phyloP scores from a whole-genome alignment of 2,888 invertebrate species.

The Augochlorella aurata region DNA sequence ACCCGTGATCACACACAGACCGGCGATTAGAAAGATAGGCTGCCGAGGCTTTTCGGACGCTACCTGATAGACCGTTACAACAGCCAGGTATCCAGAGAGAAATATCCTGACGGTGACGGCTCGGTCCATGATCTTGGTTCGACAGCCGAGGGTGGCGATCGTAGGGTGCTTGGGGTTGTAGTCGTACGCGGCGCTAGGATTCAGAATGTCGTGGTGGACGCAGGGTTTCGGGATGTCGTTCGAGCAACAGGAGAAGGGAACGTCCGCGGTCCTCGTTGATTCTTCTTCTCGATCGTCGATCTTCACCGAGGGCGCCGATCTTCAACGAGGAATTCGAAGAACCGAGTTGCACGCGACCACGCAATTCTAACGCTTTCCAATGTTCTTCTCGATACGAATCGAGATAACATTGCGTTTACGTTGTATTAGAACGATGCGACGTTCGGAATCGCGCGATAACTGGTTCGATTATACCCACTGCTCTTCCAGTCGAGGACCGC shows the following conservation, averaged over 20 bases:
- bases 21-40: no score
- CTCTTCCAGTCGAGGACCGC: conserved; percentile 46
- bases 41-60: not conserved
- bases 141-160: conserved; percentile 59
- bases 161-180: conserved; percentile 82
- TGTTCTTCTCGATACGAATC: not conserved
- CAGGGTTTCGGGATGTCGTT: conserved; percentile 84
- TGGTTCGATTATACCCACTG: conserved; percentile 63
- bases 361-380: no score
- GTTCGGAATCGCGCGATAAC: conserved; percentile 25
- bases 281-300: conserved; percentile 74
- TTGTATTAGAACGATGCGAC: not conserved
- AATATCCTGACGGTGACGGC: conserved; percentile 39
- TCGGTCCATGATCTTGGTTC: conserved; percentile 41
- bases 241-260: conserved; percentile 86
- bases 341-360: not conserved
- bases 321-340: conserved; percentile 1
- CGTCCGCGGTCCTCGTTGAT: conserved; percentile 75
- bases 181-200: conserved; percentile 83
- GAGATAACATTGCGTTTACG: not conserved
- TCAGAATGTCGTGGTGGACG: conserved; percentile 84
- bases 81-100: conserved; percentile 52
- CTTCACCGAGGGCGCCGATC: no score
- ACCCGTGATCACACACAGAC: no score
- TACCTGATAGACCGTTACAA: conserved; percentile 66